phyloP scores from a whole-genome alignment of 2,797 vertebrate genomes.

The Aphelocoma californica region DNA sequence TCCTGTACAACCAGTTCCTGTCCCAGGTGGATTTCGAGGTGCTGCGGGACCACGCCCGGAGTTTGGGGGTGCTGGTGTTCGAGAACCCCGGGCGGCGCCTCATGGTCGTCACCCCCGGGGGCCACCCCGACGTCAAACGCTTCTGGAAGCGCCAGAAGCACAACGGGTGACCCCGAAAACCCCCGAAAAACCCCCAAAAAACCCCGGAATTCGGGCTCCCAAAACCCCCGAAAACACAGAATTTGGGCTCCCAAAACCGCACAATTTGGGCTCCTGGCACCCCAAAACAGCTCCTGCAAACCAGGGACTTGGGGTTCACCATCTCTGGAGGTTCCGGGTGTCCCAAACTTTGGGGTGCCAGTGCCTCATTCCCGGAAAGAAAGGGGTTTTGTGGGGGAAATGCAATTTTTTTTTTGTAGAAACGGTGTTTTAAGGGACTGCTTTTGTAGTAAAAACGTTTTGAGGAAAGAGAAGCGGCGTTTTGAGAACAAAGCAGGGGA shows the following conservation, averaged over 20 bases:
- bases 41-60: not conserved
- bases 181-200: too few species aligned
- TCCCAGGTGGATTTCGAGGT: not conserved
- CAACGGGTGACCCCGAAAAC: not conserved
- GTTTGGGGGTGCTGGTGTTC: not conserved
- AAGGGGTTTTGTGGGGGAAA: rapidly evolving
- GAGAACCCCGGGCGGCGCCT: not conserved
- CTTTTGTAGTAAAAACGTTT: not conserved
- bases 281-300: not conserved
- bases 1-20: not conserved
- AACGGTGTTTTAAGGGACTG: rapidly evolving
- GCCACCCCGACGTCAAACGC: not conserved
- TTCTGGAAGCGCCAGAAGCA: not conserved
- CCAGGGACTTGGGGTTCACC: rapidly evolving
- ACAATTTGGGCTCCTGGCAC: not conserved
- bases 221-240: too few species aligned
- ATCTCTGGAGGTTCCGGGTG: not conserved
- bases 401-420: not conserved
- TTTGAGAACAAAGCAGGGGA: rapidly evolving
- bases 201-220: too few species aligned
- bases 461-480: rapidly evolving
- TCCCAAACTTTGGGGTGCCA: not conserved
- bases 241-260: not conserved
- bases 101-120: not conserved
- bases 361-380: rapidly evolving